These are phyloP conservation scores for Callocephalon fimbriatum DNA, from an alignment of 2,113 vertebrate species.

Conservation along the genomic window DNA sequence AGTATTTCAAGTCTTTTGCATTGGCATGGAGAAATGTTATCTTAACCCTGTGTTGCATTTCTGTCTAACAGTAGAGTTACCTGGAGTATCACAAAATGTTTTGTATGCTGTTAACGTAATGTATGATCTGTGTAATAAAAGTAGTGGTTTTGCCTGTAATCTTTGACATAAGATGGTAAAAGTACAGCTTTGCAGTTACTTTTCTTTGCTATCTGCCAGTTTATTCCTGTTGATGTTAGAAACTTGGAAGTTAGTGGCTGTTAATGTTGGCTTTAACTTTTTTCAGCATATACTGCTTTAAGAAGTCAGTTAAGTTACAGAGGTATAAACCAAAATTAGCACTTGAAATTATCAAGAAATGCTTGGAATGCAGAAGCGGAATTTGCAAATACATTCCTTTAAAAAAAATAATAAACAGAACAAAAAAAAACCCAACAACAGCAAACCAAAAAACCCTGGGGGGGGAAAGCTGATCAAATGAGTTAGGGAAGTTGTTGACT, in stretches of 20 bases:
- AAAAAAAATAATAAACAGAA: too few species aligned
- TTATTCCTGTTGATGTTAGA: not conserved
- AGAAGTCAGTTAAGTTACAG: not conserved
- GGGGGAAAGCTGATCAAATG: not conserved
- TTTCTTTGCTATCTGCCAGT: accelerated
- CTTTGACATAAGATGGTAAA: not conserved
- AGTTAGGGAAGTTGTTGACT: not conserved
- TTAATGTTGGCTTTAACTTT: not conserved
- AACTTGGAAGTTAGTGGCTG: not conserved
- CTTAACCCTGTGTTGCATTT: not conserved
- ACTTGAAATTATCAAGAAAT: not conserved
- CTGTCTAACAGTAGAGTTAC: not conserved
- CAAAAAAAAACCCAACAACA: too few species aligned
- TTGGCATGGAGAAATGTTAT: not conserved
- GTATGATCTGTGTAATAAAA: not conserved
- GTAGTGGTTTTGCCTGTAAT: not conserved
- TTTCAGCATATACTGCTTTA: not conserved
- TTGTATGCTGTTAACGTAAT: not conserved
- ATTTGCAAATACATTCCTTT: accelerated
- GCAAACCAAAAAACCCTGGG: not conserved
- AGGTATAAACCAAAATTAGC: not conserved
- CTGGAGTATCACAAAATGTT: accelerated
- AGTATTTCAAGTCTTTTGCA: not conserved
- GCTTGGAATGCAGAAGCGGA: not conserved
- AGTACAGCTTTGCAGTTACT: not conserved